A percentile compares a stretch with the other conserved stretches of the same genome.
Evolutionary conservation across 2,113 vertebrate species (phyloP).

Genomic region (Cervus canadensis): DNA sequence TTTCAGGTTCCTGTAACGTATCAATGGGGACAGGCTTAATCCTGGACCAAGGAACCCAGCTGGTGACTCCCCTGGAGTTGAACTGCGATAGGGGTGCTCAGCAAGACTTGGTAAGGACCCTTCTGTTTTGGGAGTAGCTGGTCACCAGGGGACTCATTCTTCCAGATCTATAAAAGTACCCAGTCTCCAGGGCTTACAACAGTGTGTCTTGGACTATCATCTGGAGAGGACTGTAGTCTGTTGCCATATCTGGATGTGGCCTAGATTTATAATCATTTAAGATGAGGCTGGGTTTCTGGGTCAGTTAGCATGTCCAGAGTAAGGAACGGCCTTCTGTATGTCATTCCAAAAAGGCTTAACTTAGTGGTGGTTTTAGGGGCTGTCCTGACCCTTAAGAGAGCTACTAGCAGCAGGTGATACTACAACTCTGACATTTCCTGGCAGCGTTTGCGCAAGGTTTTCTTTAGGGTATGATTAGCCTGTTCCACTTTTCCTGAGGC

Average conservation of each 20-base stretch:
- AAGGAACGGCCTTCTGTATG: neutral
- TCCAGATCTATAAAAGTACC: neutral
- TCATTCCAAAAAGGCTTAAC: neutral
- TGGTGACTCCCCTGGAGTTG: neutral
- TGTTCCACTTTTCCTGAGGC: neutral
- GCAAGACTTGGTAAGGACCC: neutral
- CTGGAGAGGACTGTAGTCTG: neutral
- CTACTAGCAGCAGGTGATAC: fast-evolving
- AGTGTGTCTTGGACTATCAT: neutral
- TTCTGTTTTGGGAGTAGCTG: neutral
- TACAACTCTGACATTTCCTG: neutral
- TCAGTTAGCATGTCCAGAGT: neutral
- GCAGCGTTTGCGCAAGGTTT: neutral
- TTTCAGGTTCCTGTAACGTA: neutral
- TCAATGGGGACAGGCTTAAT: neutral
- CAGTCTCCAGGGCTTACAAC: neutral
- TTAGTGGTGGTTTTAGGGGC: neutral
- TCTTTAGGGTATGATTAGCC: neutral
- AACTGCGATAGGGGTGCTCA: neutral
- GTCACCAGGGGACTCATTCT: neutral
- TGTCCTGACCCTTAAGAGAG: neutral
- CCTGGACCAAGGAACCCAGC: neutral
- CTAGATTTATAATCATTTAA: neutral
- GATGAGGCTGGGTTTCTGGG: neutral
- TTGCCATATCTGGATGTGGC: neutral